These are phyloP conservation scores for Oscheius sp. DNA, from an alignment of 2,888 invertebrate genomes.

Conservation along the genomic window DNA sequence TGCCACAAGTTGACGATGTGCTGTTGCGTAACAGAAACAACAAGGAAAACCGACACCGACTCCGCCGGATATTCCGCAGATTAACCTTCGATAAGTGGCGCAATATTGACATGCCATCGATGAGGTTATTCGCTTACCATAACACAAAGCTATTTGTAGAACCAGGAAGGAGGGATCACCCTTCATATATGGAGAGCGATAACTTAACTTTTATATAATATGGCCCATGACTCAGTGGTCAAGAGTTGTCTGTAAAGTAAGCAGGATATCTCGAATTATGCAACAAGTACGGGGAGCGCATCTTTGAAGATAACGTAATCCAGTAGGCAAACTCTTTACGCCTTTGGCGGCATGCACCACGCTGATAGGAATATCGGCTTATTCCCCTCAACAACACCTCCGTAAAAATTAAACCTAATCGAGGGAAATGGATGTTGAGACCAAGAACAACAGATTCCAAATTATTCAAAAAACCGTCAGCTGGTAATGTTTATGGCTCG, in stretches of 20 bases:
- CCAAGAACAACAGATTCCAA: not conserved
- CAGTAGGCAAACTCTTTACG: constrained; percentile 27
- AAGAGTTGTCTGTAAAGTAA: not conserved
- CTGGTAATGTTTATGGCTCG: constrained; percentile 14
- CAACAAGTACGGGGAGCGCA: constrained; percentile 20
- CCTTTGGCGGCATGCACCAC: constrained; percentile 32
- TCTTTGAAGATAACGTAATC: constrained; percentile 37
- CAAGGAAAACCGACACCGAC: constrained; percentile 42
- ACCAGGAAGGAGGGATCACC: too few relatives aligned
- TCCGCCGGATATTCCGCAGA: constrained; percentile 39
- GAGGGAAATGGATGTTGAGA: not conserved
- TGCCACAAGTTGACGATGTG: not conserved
- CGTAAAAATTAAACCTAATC: not conserved
- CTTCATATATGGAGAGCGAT: too few relatives aligned
- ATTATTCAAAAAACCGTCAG: constrained; percentile 2
- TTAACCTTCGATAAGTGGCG: constrained; percentile 42
- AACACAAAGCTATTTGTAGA: not conserved
- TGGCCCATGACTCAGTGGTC: not conserved
- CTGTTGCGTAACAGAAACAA: constrained; percentile 33
- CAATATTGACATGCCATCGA: constrained; percentile 39
- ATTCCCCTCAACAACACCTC: constrained; percentile 13
- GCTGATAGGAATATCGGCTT: constrained; percentile 15
- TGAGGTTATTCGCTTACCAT: constrained; percentile 17
- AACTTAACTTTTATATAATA: too few relatives aligned
- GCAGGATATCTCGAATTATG: constrained; percentile 24